A percentile compares a stretch with the other conserved stretches of the same genome.
phyloP scores from a whole-genome alignment of 2,888 invertebrate species.

The Cerastis leucographa region DNA sequence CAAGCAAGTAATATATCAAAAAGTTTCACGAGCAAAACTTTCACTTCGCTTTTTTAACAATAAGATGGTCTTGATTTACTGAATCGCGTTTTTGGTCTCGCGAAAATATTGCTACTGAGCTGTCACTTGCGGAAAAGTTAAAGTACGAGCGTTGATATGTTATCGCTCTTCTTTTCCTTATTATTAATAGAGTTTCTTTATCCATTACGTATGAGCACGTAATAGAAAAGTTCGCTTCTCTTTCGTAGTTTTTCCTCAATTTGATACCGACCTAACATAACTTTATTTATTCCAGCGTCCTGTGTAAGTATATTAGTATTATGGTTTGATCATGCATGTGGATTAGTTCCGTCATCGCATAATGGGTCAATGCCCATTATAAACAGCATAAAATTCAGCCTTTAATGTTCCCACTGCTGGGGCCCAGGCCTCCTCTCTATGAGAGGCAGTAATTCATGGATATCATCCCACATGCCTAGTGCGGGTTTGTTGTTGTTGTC shows the following conservation, averaged over 20 bases:
- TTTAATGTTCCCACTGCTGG: not conserved
- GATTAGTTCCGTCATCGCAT: not conserved
- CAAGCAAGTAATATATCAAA: slow-evolving; percentile 29
- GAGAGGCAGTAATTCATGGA: not conserved
- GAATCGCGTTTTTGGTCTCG: slow-evolving; percentile 2
- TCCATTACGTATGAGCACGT: slow-evolving; percentile 17
- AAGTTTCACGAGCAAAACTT: slow-evolving; percentile 38
- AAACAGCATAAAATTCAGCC: not conserved
- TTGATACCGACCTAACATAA: not conserved
- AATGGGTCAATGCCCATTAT: not conserved
- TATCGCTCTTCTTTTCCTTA: not conserved
- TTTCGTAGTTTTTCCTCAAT: slow-evolving; percentile 2
- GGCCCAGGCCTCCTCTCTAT: not conserved
- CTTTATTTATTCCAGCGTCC: not conserved
- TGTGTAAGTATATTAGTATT: not conserved
- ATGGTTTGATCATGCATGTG: too few relatives aligned
- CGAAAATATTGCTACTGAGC: slow-evolving; percentile 6
- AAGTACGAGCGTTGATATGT: not conserved
- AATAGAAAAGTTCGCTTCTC: not conserved
- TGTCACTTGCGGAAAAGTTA: slow-evolving; percentile 3
- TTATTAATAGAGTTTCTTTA: not conserved
- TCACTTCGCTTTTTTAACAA: slow-evolving; percentile 19
- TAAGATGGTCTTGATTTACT: slow-evolving; percentile 31
- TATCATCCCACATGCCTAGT: not conserved
- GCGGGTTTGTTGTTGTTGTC: not conserved